phyloP scores from a whole-genome alignment of 2,797 vertebrate species.

The Poliocrania exsul region DNA sequence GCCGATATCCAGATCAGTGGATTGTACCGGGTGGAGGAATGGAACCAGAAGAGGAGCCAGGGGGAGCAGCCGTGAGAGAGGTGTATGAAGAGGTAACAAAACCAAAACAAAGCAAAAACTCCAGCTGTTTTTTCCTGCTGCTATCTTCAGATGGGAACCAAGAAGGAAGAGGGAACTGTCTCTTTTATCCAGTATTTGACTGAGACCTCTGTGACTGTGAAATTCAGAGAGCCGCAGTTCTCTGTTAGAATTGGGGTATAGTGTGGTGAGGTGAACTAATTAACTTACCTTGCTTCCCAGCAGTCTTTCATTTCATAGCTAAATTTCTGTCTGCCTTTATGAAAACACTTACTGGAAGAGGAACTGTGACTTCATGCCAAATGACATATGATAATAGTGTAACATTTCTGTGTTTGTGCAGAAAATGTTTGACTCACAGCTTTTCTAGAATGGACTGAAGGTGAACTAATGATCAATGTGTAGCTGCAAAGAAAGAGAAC shows the following conservation, averaged over 20 bases:
- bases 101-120: not conserved
- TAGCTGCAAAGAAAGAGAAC: not conserved
- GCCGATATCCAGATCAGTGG: slow-evolving; percentile 97
- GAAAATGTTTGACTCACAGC: not conserved
- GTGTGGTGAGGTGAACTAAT: not conserved
- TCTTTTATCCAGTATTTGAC: not conserved
- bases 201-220: not conserved
- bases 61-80: slow-evolving; percentile 92
- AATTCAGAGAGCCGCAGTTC: not conserved
- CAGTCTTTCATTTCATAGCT: not conserved
- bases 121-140: not conserved
- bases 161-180: not conserved
- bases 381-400: not conserved
- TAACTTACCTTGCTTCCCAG: not conserved
- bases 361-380: slow-evolving; percentile 2
- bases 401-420: not conserved
- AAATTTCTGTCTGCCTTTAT: not conserved
- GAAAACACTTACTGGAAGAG: not conserved
- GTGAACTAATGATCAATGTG: not conserved
- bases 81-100: slow-evolving; percentile 95
- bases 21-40: slow-evolving; percentile 98
- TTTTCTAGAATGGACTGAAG: not conserved
- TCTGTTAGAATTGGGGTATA: not conserved
- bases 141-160: not conserved
- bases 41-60: slow-evolving; percentile 97